These are phyloP conservation scores for Alcedo atthis DNA, from an alignment of 2,797 vertebrate species.

Conservation along the genomic window DNA sequence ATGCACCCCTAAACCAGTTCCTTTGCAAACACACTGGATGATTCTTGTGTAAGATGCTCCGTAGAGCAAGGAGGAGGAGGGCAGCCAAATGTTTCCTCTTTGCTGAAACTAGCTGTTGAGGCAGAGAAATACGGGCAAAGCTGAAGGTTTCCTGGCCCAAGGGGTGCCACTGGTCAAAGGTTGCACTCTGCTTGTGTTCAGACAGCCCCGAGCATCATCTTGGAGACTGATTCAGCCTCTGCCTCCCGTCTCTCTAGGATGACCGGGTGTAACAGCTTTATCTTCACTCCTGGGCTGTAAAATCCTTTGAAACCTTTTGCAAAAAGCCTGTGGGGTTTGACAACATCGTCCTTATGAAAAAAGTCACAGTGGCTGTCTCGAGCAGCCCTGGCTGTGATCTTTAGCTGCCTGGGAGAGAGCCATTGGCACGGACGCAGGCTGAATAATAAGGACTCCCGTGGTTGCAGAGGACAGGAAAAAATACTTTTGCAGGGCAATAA, in stretches of 20 bases:
- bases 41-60: background rate
- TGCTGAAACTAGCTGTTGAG: background rate
- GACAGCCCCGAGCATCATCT: background rate
- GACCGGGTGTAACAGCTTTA: fast-evolving
- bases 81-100: background rate
- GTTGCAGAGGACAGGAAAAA: background rate
- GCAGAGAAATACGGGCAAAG: background rate
- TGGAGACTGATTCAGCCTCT: fast-evolving
- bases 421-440: fast-evolving
- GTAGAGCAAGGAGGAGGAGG: background rate
- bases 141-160: background rate
- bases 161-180: background rate
- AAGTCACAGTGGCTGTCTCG: fast-evolving
- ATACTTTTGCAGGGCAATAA: constrained; percentile 5
- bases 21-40: fast-evolving
- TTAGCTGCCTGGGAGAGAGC: constrained; percentile 34
- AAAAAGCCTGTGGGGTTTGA: background rate
- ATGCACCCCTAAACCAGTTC: fast-evolving
- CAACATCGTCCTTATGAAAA: fast-evolving
- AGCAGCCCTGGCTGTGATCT: constrained; percentile 27
- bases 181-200: background rate
- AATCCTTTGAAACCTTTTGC: background rate
- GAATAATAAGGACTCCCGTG: background rate
- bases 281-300: background rate
- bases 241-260: fast-evolving